A percentile compares a stretch with the other conserved stretches of the same genome.
Evolutionary conservation across 2,888 invertebrate genomes (phyloP).

Genomic region (Argyresthia goedartella): DNA sequence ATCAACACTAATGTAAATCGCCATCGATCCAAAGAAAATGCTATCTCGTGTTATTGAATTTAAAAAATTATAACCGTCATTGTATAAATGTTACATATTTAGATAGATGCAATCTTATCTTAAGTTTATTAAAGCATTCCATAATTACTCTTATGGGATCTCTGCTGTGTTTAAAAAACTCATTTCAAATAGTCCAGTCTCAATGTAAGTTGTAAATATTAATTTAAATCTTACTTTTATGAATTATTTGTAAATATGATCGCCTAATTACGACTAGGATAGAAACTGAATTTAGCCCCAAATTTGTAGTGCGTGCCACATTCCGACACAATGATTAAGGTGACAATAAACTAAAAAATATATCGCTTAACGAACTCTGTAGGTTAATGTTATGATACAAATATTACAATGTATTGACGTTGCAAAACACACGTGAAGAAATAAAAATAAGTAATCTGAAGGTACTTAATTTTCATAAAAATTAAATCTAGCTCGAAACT

Average conservation of each 20-base stretch:
- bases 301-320: not conserved
- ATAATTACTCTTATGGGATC: conserved; percentile 64
- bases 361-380: conserved; percentile 40
- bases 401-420: no score
- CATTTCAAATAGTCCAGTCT: conserved; percentile 51
- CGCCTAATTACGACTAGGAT: not conserved
- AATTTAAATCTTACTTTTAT: conserved; percentile 26
- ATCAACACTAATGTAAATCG: conserved; percentile 2
- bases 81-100: conserved; percentile 30
- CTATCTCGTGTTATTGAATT: conserved; percentile 26
- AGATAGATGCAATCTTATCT: conserved; percentile 62
- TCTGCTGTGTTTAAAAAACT: conserved; percentile 63
- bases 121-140: conserved; percentile 59
- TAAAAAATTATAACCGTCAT: conserved; percentile 20
- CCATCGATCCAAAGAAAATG: conserved; percentile 13
- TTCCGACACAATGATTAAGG: conserved; percentile 31
- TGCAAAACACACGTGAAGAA: no score
- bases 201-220: conserved; percentile 39
- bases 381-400: conserved; percentile 12
- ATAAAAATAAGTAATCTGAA: not conserved
- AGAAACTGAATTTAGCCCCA: no score
- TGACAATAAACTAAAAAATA: conserved; percentile 51
- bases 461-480: not conserved
- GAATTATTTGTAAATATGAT: conserved; percentile 42
- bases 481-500: no score